These are phyloP conservation scores for Cepaea nemoralis DNA, from an alignment of 1,140 invertebrate genomes.

Conservation along the genomic window DNA sequence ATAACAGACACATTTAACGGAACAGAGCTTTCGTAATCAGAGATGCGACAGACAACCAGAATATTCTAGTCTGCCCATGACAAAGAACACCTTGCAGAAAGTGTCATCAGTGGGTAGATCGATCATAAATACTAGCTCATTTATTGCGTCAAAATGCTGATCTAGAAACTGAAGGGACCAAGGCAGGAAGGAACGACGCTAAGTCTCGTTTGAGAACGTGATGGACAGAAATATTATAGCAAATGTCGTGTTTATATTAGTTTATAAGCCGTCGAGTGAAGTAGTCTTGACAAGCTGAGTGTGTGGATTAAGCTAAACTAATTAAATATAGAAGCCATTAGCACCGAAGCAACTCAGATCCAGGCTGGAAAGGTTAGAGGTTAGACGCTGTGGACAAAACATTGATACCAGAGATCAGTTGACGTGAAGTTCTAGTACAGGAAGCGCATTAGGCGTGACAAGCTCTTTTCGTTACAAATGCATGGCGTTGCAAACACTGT, in stretches of 20 bases:
- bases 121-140: too few species aligned
- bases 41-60: too few species aligned
- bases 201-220: too few species aligned
- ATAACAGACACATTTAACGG: too few species aligned
- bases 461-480: not conserved
- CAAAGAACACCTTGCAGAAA: too few species aligned
- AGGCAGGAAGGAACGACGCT: too few species aligned
- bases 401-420: not conserved
- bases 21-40: too few species aligned
- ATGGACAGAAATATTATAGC: not conserved
- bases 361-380: not conserved
- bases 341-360: not conserved
- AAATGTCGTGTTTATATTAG: not conserved
- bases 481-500: not conserved
- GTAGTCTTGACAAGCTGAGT: not conserved
- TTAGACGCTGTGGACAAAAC: not conserved
- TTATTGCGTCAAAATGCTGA: too few species aligned
- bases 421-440: not conserved
- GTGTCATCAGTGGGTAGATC: too few species aligned
- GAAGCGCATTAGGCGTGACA: not conserved
- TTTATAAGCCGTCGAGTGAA: not conserved
- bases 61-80: too few species aligned
- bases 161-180: too few species aligned
- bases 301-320: not conserved
- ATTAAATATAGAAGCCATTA: conserved; percentile 1